These are phyloP conservation scores for Gasterosteus aculeatus DNA, from an alignment of 2,113 vertebrate species.

Conservation along the genomic window DNA sequence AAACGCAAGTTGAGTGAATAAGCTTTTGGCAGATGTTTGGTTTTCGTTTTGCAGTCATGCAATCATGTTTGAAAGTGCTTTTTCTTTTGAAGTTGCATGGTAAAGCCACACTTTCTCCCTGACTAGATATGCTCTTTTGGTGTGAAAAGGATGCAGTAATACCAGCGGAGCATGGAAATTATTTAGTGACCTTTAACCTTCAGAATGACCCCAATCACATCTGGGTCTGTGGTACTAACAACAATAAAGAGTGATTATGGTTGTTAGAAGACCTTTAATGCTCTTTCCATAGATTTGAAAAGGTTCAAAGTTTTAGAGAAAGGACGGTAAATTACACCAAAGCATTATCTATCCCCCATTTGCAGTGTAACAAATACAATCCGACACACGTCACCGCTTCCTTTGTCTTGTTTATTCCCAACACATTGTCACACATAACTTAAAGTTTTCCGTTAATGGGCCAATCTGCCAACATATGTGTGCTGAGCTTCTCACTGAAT, in stretches of 20 bases:
- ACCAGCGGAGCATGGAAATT: constrained; percentile 4
- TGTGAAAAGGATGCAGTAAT: constrained; percentile 11
- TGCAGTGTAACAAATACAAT: constrained; percentile 9
- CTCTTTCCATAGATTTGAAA: constrained; percentile 4
- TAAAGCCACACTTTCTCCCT: neutral
- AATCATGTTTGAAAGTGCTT: neutral
- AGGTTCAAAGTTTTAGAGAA: constrained; percentile 15
- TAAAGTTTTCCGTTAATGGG: constrained; percentile 31
- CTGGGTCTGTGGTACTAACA: constrained; percentile 14
- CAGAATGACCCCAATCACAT: constrained; percentile 48
- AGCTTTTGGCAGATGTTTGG: neutral
- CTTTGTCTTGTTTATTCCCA: constrained; percentile 2
- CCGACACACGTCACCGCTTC: constrained; percentile 6
- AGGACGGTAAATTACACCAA: constrained; percentile 2
- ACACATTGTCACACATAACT: constrained; percentile 9
- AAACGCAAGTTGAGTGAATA: constrained; percentile 1
- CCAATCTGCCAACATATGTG: constrained; percentile 19
- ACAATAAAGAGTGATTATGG: constrained; percentile 46
- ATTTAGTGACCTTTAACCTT: constrained; percentile 43
- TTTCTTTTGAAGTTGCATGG: neutral
- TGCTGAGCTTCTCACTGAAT: constrained; percentile 16
- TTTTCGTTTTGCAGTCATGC: neutral
- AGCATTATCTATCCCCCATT: constrained; percentile 14
- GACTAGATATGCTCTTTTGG: neutral
- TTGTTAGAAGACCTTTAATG: constrained; percentile 18